Conservation (phyloP, 2,113 vertebrate genomes). For the Pluvialis apricaria region DNA sequence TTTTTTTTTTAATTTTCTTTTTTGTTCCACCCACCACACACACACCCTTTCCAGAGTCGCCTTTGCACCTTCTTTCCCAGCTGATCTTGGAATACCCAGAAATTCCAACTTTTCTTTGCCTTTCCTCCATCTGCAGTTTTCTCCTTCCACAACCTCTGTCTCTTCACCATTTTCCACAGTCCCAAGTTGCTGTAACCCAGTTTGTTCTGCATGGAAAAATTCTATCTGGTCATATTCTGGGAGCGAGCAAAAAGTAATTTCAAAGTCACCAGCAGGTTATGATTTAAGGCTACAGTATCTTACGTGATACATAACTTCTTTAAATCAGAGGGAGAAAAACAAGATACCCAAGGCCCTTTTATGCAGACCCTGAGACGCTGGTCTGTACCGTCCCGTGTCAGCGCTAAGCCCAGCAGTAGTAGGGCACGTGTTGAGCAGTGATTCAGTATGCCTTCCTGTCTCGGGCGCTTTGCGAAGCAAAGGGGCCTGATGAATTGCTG, state of each 20-base stretch:
- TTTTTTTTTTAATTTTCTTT: background rate
- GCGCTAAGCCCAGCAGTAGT: fast-evolving
- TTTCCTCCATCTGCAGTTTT: background rate
- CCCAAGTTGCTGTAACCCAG: background rate
- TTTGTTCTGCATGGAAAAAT: background rate
- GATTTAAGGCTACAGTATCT: background rate
- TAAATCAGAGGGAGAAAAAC: background rate
- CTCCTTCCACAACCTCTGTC: background rate
- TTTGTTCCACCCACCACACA: background rate
- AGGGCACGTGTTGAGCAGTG: background rate
- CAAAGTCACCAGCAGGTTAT: background rate
- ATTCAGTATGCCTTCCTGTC: background rate
- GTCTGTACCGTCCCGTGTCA: background rate
- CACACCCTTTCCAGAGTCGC: background rate
- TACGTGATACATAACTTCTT: background rate
- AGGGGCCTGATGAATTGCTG: background rate
- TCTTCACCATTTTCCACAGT: background rate
- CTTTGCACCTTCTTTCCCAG: background rate
- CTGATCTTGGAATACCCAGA: background rate
- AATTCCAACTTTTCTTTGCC: background rate
- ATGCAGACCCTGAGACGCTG: background rate
- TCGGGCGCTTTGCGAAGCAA: background rate
- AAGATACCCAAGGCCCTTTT: background rate
- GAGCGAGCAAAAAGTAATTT: background rate
- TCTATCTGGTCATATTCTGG: background rate